These are phyloP conservation scores for Azemiops feae DNA, from an alignment of 2,113 vertebrate species.

Conservation along the genomic window DNA sequence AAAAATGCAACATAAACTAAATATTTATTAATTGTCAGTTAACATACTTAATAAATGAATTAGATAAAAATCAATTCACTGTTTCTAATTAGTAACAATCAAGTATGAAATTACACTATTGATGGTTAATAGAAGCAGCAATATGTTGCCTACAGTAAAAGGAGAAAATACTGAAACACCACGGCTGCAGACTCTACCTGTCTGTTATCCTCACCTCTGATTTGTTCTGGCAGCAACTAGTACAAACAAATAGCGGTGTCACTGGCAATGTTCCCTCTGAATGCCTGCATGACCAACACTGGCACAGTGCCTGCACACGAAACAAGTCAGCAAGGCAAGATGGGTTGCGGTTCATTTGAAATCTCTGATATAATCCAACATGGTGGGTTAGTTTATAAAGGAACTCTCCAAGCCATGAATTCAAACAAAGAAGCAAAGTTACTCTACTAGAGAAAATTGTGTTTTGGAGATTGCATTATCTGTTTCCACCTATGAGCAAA, in stretches of 20 bases:
- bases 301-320: not conserved
- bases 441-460: not conserved
- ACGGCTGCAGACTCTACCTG: not conserved
- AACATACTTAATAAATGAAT: not conserved
- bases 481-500: not conserved
- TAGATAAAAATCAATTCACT: not conserved
- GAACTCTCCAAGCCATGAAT: not conserved
- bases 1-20: not conserved
- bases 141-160: not conserved
- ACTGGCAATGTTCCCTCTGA: not conserved
- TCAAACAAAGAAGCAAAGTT: not conserved
- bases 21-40: not conserved
- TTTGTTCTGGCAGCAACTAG: not conserved
- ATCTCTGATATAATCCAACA: not conserved
- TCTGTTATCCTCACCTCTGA: not conserved
- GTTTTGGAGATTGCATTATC: not conserved
- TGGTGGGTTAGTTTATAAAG: not conserved
- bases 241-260: not conserved
- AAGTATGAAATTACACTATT: not conserved
- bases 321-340: not conserved
- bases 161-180: not conserved
- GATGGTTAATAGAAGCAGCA: not conserved
- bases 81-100: not conserved
- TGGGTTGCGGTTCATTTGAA: not conserved
- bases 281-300: not conserved